These are phyloP conservation scores for Spongilla lacustris DNA, from an alignment of 37 sponge, comb jelly and placozoan genomes.

Conservation along the genomic window DNA sequence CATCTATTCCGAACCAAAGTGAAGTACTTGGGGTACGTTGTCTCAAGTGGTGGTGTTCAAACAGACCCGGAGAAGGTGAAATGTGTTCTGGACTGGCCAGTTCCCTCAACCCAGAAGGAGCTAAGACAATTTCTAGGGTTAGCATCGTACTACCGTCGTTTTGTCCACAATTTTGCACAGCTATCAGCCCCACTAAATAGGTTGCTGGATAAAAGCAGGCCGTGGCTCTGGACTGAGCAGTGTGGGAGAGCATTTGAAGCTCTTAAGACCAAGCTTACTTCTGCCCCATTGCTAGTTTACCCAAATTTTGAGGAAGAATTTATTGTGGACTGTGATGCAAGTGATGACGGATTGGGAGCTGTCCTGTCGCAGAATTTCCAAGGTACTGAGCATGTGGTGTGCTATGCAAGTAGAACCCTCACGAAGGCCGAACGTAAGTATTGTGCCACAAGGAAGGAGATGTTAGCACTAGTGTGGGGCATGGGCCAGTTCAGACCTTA, in stretches of 20 bases:
- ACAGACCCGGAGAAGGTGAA: conserved; percentile 28
- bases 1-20: neutral
- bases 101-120: neutral
- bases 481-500: conserved; percentile 1
- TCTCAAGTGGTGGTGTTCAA: conserved; percentile 8
- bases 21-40: conserved; percentile 28
- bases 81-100: conserved; percentile 11
- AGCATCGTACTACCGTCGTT: conserved; percentile 17
- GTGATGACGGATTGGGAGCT: neutral
- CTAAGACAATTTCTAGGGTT: conserved; percentile 10
- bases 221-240: conserved; percentile 19
- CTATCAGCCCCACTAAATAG: conserved; percentile 5
- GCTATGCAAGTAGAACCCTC: conserved; percentile 21
- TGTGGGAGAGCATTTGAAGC: conserved; percentile 17
- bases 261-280: conserved; percentile 18
- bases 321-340: conserved; percentile 5
- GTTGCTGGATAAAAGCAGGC: neutral
- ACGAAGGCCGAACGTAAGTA: conserved; percentile 27
- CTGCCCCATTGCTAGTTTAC: conserved; percentile 23
- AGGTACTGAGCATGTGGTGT: conserved; percentile 16
- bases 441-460: conserved; percentile 1
- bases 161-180: conserved; percentile 17
- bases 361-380: conserved; percentile 8
- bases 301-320: conserved; percentile 13
- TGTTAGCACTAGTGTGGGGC: conserved; percentile 23